Conservation (phyloP, 2,113 vertebrate genomes). For the Megaceryle maxima region DNA sequence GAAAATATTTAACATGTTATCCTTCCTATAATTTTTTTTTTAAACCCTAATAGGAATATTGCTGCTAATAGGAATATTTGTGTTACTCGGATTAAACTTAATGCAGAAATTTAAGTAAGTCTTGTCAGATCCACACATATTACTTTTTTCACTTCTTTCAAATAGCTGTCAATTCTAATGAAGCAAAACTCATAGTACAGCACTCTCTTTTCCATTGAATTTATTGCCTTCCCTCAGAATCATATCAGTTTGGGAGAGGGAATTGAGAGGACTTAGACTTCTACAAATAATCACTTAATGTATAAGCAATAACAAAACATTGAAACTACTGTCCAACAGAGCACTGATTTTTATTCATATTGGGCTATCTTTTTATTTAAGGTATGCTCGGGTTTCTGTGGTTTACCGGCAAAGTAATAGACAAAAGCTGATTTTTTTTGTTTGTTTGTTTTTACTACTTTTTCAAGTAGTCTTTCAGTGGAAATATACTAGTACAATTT, state of each 20-base stretch:
- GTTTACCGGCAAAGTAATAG: not conserved
- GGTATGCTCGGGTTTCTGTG: not conserved
- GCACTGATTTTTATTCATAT: not conserved
- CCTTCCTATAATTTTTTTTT: not conserved
- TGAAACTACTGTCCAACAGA: not conserved
- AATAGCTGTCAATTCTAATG: not conserved
- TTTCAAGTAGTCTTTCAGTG: not conserved
- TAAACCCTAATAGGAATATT: not conserved
- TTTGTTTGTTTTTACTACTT: not conserved
- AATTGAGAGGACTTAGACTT: not conserved
- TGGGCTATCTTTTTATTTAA: not conserved
- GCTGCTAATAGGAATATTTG: not conserved
- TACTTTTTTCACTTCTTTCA: not conserved
- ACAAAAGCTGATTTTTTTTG: not conserved
- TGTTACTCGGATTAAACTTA: not conserved
- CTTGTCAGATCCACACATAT: not conserved
- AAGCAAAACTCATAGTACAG: not conserved
- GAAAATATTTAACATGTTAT: slow-evolving; percentile 46
- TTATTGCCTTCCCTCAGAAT: not conserved
- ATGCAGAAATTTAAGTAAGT: not conserved
- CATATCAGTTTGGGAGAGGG: not conserved
- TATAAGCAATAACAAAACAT: not conserved
- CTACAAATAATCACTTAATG: not conserved
- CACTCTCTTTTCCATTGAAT: not conserved
- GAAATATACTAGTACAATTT: not conserved